These are phyloP conservation scores for Embiotoca jacksoni DNA, from an alignment of 2,113 vertebrate genomes.

Conservation along the genomic window DNA sequence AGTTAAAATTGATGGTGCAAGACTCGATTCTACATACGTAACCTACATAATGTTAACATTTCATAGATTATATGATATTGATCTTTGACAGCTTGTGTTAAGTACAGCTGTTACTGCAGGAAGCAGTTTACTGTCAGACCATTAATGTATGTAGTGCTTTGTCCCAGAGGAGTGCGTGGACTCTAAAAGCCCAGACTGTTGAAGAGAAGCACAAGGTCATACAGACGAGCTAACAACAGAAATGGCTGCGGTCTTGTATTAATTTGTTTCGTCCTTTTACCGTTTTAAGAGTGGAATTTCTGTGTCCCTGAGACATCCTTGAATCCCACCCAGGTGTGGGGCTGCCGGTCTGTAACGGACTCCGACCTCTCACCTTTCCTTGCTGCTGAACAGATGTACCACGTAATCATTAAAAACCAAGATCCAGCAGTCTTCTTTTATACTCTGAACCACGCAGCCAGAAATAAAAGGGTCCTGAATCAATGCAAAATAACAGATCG, in stretches of 20 bases:
- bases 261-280: neutral
- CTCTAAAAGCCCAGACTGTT: neutral
- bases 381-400: neutral
- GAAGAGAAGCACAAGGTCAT: slow-evolving; percentile 16
- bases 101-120: neutral
- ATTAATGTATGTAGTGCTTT: slow-evolving; percentile 2
- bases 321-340: neutral
- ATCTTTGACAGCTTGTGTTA: slow-evolving; percentile 32
- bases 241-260: neutral
- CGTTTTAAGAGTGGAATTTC: neutral
- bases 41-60: slow-evolving; percentile 10
- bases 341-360: neutral
- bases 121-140: neutral
- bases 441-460: neutral
- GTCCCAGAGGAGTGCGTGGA: neutral
- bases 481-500: slow-evolving; percentile 49
- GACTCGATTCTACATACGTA: slow-evolving; percentile 8
- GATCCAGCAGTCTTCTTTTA: slow-evolving; percentile 7
- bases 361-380: slow-evolving; percentile 5
- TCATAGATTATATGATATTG: slow-evolving; percentile 6
- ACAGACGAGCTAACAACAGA: neutral
- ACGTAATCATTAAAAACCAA: slow-evolving; percentile 10
- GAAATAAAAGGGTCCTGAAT: neutral
- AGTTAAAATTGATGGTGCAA: slow-evolving; percentile 36
- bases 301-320: neutral